phyloP scores from a whole-genome alignment of 2,888 invertebrate species.

The Galerucella calmariensis region DNA sequence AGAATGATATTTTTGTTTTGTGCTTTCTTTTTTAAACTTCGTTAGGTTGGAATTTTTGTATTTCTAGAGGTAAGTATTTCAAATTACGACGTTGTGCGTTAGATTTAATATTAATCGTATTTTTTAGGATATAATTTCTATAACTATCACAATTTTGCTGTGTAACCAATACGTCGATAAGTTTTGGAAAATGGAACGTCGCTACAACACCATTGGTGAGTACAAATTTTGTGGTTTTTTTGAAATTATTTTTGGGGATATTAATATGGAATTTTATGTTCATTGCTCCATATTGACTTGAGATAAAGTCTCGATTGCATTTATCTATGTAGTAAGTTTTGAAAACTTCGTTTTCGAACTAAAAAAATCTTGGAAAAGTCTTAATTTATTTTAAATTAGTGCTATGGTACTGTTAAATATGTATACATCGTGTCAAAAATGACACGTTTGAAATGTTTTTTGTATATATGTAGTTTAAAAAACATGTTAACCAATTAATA shows the following conservation, averaged over 20 bases:
- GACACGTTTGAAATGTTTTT: not conserved
- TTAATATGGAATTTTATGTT: not conserved
- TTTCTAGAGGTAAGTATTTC: constrained; percentile 11
- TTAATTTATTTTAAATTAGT: not conserved
- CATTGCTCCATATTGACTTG: not conserved
- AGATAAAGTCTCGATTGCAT: not conserved
- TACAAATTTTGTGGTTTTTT: not conserved
- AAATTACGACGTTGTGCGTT: not conserved
- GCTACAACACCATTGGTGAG: not conserved
- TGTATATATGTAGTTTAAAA: not conserved
- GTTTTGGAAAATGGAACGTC: constrained; percentile 4
- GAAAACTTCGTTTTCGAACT: constrained; percentile 2
- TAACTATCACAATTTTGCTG: constrained; percentile 17
- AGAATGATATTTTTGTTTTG: not conserved
- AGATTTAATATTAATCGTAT: constrained; percentile 4
- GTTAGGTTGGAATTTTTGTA: not conserved
- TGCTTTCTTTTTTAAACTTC: not conserved
- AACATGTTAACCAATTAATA: constrained; percentile 6
- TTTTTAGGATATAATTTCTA: constrained; percentile 14
- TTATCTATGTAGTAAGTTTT: not conserved
- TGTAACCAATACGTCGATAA: constrained; percentile 15
- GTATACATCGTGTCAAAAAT: not conserved
- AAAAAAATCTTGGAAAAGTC: not conserved
- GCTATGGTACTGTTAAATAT: constrained; percentile 3
- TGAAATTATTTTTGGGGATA: not conserved